phyloP scores from a whole-genome alignment of 2,888 invertebrate genomes.

The Rotaria magnacalcarata region DNA sequence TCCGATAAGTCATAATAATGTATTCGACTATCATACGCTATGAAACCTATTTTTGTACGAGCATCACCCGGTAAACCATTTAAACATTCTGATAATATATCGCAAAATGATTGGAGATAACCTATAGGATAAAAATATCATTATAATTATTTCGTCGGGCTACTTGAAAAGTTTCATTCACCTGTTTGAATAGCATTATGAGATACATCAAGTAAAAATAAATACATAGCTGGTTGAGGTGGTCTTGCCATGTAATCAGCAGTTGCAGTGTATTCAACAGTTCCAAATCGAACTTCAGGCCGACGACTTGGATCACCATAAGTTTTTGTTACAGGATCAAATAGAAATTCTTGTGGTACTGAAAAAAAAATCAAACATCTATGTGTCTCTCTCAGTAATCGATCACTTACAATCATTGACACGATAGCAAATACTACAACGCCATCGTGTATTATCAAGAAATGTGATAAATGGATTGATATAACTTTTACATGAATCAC shows the following conservation, averaged over 20 bases:
- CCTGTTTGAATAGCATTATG: slow-evolving; percentile 62
- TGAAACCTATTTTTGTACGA: slow-evolving; percentile 84
- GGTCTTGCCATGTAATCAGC: slow-evolving; percentile 94
- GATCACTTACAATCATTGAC: slow-evolving; percentile 82
- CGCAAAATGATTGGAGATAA: slow-evolving; percentile 78
- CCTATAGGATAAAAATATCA: slow-evolving; percentile 48
- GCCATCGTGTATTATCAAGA: slow-evolving; percentile 90
- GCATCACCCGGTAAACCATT: slow-evolving; percentile 87
- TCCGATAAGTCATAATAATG: slow-evolving; percentile 73
- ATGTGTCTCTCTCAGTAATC: background rate
- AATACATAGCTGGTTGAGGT: slow-evolving; percentile 91
- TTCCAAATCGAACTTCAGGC: slow-evolving; percentile 90
- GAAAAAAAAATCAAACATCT: slow-evolving; percentile 50
- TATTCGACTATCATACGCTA: slow-evolving; percentile 82
- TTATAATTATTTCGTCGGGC: no score
- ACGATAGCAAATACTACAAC: slow-evolving; percentile 93
- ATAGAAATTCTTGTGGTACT: slow-evolving; percentile 98
- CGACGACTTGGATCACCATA: slow-evolving; percentile 87
- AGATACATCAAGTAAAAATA: slow-evolving; percentile 88
- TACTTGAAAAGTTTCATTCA: background rate
- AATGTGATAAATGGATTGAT: slow-evolving; percentile 98
- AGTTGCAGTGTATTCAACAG: slow-evolving; percentile 96
- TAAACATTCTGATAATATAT: slow-evolving; percentile 73
- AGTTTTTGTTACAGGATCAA: slow-evolving; percentile 90
- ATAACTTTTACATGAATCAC: slow-evolving; percentile 91